phyloP scores from a whole-genome alignment of 2,888 invertebrate genomes.

The Physocephala rufipes region DNA sequence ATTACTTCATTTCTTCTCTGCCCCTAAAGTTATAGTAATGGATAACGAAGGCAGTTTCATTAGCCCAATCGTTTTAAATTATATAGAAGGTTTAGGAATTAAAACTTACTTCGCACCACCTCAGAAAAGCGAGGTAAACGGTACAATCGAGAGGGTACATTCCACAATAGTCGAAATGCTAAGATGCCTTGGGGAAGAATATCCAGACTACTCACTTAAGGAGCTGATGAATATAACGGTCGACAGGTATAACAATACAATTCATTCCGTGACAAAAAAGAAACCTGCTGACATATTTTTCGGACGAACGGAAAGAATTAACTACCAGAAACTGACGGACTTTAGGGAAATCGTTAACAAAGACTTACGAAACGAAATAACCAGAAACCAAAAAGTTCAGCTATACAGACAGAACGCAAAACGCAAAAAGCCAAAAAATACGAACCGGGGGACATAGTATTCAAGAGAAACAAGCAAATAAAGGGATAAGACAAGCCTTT shows the following conservation, averaged over 20 bases:
- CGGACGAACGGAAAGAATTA: constrained; percentile 12
- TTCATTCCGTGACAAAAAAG: constrained; percentile 41
- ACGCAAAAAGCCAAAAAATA: no score
- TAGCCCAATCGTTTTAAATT: constrained; percentile 4
- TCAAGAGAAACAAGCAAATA: no score
- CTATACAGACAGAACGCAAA: no score
- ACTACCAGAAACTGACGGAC: no score
- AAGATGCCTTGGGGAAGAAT: constrained; percentile 40
- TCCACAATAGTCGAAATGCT: constrained; percentile 43
- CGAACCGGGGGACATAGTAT: no score
- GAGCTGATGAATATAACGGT: constrained; percentile 37
- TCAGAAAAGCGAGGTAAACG: not conserved
- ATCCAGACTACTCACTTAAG: constrained; percentile 15
- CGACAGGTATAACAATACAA: constrained; percentile 44
- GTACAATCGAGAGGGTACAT: constrained; percentile 40
- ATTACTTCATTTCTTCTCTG: constrained; percentile 42
- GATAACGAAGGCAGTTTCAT: constrained; percentile 42
- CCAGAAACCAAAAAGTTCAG: no score
- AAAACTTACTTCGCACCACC: constrained; percentile 1
- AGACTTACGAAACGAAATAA: no score
- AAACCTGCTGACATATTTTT: constrained; percentile 44
- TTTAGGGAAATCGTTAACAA: no score
- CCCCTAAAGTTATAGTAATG: constrained; percentile 37
- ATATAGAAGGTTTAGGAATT: constrained; percentile 12
- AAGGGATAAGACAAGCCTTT: no score